Conservation (phyloP, 2,113 vertebrate species). For the Etheostoma cragini region DNA sequence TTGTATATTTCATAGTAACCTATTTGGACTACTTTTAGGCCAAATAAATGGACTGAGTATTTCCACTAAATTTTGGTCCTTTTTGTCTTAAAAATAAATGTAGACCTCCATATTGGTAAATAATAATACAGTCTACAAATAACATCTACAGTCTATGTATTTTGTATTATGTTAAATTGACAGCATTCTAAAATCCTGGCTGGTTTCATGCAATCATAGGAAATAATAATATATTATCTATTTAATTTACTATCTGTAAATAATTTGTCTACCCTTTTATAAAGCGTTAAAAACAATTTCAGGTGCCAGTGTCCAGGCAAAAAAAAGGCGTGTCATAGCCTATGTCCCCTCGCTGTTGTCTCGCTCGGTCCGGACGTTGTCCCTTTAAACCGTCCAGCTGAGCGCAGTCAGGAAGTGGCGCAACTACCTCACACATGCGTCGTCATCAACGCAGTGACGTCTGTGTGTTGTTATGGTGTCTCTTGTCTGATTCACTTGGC, state of each 20-base stretch:
- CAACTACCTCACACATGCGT: neutral
- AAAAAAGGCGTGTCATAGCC: no score
- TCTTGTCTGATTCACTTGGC: neutral
- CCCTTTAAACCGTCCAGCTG: conserved; percentile 63
- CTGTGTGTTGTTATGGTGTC: conserved; percentile 51
- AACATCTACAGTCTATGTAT: neutral
- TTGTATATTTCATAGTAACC: no score
- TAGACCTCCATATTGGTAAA: neutral
- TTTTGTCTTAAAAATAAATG: no score
- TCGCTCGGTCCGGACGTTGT: neutral
- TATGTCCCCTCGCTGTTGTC: neutral
- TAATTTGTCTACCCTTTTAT: neutral
- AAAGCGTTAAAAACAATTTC: neutral
- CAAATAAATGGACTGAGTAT: no score
- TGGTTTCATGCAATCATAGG: no score
- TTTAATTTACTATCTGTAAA: neutral
- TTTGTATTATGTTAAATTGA: neutral
- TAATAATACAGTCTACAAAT: no score
- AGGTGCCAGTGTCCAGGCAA: no score
- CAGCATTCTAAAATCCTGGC: neutral
- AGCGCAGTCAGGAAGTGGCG: conserved; percentile 61
- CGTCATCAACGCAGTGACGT: conserved; percentile 41
- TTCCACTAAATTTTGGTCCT: no score
- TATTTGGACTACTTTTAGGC: no score
- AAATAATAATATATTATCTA: no score